Evolutionary conservation across 2,888 invertebrate genomes (phyloP), one percentile per base, ranked within the genome.

Genomic region (Pseudanteris insignis): DNA sequence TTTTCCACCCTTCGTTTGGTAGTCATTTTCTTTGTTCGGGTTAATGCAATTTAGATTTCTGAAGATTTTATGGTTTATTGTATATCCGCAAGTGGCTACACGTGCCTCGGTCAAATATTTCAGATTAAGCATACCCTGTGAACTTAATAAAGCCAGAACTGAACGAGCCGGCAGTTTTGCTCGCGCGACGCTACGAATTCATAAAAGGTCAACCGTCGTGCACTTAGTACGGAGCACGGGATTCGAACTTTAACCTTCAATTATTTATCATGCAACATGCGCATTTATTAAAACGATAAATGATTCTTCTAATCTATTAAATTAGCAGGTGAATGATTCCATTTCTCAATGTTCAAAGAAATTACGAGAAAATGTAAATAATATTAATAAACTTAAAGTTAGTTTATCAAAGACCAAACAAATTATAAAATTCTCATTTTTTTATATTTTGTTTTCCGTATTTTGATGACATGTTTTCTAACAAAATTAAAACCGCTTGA

Each of bases 141-240:
- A 41, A 55, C 48, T 60, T 47, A 53, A 60, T 47, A 54, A 53
- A 18, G 18, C 18, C 4, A 18, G 6, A 18, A 6, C 18, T 18
- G 6, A 6, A 18, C 18, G 18, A 18, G 18, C 3, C 6, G 4
- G 18, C 6, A 6, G 18, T 18, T 18, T 18, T 6, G 33, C 44
- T 51, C 59, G 30, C 12, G 5, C 30, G 55, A 59, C 48, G 8
- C 62, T 57, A 51, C 61, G 63, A 57, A 55, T 60, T 51, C 43
- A 47, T 60, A 60, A 59, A 63, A 60, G 62, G 38, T 43, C 47
- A 25, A 51, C 51, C 53, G 51, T 55, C 60, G 37, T 40, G 51
- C 54, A 47, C 63, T 46, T 51, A 50, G 38, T 30, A 44, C 32
- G 46, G 36, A 38, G 40, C 32, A 32, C 44, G 33, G 47, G 38